Evolutionary conservation across 2,888 invertebrate genomes (phyloP).

Genomic region (Plagiodera versicolora): DNA sequence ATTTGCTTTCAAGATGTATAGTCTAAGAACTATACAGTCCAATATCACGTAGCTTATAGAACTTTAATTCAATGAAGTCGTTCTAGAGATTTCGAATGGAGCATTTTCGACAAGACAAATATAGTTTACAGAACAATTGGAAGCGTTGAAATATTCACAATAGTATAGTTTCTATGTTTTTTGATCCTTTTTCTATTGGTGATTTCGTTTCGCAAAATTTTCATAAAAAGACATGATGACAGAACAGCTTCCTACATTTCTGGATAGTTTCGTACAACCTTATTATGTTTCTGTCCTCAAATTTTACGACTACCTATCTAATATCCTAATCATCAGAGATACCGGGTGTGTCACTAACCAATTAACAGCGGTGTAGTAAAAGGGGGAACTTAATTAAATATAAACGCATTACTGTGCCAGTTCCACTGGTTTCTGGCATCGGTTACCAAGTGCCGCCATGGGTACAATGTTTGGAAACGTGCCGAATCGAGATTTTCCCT

Average conservation of each 20-base stretch:
- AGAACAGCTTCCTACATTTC: no score
- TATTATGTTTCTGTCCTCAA: background rate
- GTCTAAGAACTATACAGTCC: background rate
- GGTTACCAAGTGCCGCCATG: slow-evolving; percentile 31
- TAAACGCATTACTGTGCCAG: slow-evolving; percentile 20
- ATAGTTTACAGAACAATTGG: no score
- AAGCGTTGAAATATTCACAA: no score
- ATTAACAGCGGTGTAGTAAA: slow-evolving; percentile 13
- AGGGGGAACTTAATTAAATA: slow-evolving; percentile 22
- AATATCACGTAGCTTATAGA: no score
- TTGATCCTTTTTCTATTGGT: no score
- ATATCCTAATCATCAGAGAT: slow-evolving; percentile 18
- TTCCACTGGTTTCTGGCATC: slow-evolving; percentile 11
- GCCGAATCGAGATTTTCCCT: slow-evolving; percentile 35
- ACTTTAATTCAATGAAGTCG: no score
- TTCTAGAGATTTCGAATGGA: no score
- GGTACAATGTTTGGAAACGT: slow-evolving; percentile 45
- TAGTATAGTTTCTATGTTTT: no score
- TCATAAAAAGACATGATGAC: no score
- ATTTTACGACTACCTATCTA: slow-evolving; percentile 8
- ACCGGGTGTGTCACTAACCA: slow-evolving; percentile 12
- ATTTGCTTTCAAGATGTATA: background rate
- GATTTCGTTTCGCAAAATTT: no score
- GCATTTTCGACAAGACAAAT: no score
- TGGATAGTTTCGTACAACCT: no score